Base-by-base conservation (phyloP, 2,888 invertebrate genomes). In the Pyrrhosoma nymphula region DNA sequence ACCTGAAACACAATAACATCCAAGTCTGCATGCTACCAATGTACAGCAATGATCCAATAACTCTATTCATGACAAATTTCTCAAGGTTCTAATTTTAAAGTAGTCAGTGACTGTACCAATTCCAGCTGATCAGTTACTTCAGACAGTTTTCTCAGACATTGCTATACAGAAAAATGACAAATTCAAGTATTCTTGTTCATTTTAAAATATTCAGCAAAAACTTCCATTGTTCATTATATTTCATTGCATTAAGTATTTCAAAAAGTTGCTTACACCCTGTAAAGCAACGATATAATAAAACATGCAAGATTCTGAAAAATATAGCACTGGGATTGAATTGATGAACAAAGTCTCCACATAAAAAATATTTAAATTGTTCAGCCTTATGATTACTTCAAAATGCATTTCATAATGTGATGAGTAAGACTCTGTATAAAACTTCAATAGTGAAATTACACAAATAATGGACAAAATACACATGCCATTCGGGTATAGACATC, bases 401-500 rank as follows among this genome's bases (percentile, higher is more conserved):
- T 55, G n/a, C 14, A 55, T 56, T 89, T 14, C n/a, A 89, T 89
- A 8, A 56, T 47, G 20, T 39, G 47, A 55, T 47, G 26, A 89
- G 56, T 56, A 26, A 26, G 23, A 55, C 47, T 55, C 47, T 89
- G 39, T 26, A 55, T 55, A 47, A 89, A 47, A 89, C 16, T 47
- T 56, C 56, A 89, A 26, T 0, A 55, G 89, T 56, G n/a, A 55
- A 55, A 47, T 23, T 26, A 89, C 18, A 56, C 26, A 23, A 3
- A n/a, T 16, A 56, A 55, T 16, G 55, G 18, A 89, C 10, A n/a
- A 56, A n/a, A 26, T 55, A 35, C 39, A 89, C 47, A 55, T 55
- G 56, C 12, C 89, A 89, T 23, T 89, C 16, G 55, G 89, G 89
- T n/a, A 89, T 89, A 89, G 89, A 89, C 89, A 89, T 89, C 39